Evolutionary conservation across 1,140 invertebrate genomes (phyloP).

Genomic region (Manduca sexta): DNA sequence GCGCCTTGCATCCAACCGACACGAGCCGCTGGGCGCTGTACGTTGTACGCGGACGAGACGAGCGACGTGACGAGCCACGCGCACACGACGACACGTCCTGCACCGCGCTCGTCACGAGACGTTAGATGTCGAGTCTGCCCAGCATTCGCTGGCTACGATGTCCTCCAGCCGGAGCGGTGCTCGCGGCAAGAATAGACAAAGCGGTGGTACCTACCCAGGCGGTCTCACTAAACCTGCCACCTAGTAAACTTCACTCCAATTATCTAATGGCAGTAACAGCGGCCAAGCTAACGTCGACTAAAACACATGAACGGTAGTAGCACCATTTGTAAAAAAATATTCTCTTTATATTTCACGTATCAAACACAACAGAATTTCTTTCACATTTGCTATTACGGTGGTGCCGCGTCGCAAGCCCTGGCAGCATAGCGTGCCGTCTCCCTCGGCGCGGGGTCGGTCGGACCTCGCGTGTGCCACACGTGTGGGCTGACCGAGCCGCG

Average conservation of each 20-base stretch:
- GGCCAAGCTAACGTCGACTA: slow-evolving; percentile 57
- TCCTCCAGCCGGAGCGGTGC: no score
- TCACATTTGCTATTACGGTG: slow-evolving; percentile 8
- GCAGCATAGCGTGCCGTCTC: slow-evolving; percentile 1
- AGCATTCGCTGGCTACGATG: no score
- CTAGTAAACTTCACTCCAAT: no score
- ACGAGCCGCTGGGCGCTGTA: no score
- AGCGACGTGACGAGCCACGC: no score
- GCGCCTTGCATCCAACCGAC: background rate
- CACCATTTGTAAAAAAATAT: slow-evolving; percentile 71
- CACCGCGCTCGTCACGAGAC: no score
- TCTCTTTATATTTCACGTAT: slow-evolving; percentile 28
- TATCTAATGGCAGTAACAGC: slow-evolving; percentile 39
- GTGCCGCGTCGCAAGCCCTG: slow-evolving; percentile 10
- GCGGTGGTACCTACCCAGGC: no score
- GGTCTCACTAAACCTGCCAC: no score
- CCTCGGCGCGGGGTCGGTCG: slow-evolving; percentile 2
- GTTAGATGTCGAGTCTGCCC: no score
- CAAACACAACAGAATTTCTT: slow-evolving; percentile 37
- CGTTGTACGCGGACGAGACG: no score
- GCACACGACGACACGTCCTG: no score
- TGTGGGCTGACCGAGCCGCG: background rate
- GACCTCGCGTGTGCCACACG: background rate
- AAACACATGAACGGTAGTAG: slow-evolving; percentile 58
- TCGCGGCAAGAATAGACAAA: no score